Base-by-base conservation (phyloP, 2,888 invertebrate species). In the Micropterix aruncella region DNA sequence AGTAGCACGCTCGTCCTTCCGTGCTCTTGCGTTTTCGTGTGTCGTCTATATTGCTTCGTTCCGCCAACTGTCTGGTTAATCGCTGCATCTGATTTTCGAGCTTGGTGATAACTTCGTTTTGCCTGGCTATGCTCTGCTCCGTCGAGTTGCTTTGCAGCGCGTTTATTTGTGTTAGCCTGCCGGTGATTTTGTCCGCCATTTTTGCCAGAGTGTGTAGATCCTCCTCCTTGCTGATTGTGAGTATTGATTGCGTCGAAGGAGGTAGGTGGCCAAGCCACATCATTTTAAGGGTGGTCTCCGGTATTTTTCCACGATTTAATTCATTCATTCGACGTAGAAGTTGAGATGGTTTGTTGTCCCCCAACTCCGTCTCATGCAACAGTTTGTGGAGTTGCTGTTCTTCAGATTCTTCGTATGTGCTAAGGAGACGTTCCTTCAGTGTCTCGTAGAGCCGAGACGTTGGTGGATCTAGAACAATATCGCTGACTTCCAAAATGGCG, bases 261-360 rank as follows among this genome's bases (percentile, higher is more conserved):
- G 41, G 44, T 5, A 44, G 17, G 7, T n/a, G 44, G 3, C 15
- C 7, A 2, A 5, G 14, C 44, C 44, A 44, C 2, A 44, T 1
- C 1, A 44, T 3, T 14, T 3, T 18, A 2, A 44, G 18, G 2
- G 44, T 37, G 1, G 36, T 41, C 16, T 44, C 41, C 1, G 18
- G 19, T 2, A 44, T 16, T n/a, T 41, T 41, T 1, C 18, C 18
- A 1, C 19, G 1, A 18, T 41, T 41, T 1, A 41, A 2, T 1
- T 44, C 41, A 2, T 9, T 18, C 44, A 44, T 44, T 2, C 16
- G 3, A 7, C 44, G 14, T 1, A 44, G 36, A 2, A 44, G 38
- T n/a, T 44, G 44, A 1, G 44, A 41, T 2, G 44, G 44, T 7
- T 19, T 18, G 12, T 44, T 37, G n/a, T 44, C 44, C 1, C 44